Evolutionary conservation across 2,113 vertebrate genomes (phyloP).

Genomic region (Syrmaticus mikado): DNA sequence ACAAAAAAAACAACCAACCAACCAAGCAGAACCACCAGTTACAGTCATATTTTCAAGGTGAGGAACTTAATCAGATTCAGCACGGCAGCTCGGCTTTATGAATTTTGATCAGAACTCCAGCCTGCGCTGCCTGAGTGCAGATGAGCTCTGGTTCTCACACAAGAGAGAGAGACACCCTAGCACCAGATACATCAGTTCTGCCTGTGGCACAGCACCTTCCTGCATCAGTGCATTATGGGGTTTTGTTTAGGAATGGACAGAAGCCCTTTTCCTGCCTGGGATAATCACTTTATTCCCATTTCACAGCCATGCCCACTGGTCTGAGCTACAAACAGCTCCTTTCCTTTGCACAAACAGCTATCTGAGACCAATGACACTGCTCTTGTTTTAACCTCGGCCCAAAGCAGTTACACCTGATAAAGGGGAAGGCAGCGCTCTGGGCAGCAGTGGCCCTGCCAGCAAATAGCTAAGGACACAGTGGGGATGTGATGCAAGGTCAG

Average conservation of each 20-base stretch:
- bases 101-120: background rate
- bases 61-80: background rate
- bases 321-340: background rate
- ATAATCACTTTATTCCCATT: background rate
- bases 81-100: background rate
- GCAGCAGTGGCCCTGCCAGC: background rate
- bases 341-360: background rate
- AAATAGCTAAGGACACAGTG: background rate
- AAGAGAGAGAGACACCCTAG: background rate
- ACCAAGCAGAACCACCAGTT: background rate
- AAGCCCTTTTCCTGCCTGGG: rapidly evolving
- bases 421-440: background rate
- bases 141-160: background rate
- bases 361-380: background rate
- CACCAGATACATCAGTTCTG: rapidly evolving
- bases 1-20: background rate
- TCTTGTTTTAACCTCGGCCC: background rate
- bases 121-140: background rate
- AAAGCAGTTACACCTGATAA: background rate
- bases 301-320: background rate
- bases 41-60: background rate
- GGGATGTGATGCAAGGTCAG: background rate
- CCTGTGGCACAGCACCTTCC: background rate
- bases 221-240: rapidly evolving
- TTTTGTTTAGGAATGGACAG: background rate